Percentiles rank a stretch among this genome's conserved stretches.
Conservation (phyloP, 2,888 invertebrate species). For the Elegia similella region DNA sequence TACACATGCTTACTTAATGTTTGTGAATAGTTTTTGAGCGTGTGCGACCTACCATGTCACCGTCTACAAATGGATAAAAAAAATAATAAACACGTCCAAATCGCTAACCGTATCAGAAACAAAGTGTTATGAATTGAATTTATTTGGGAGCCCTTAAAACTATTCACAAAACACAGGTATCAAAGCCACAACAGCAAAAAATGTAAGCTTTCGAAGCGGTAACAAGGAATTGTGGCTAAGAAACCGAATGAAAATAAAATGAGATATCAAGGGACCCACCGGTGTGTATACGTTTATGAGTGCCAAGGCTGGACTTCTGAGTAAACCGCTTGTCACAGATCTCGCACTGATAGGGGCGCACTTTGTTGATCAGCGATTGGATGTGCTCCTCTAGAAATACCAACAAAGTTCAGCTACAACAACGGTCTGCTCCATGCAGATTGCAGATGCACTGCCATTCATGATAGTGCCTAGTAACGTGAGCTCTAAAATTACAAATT, state of each 20-base stretch:
- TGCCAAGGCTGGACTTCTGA: conserved; percentile 91
- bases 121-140: conserved; percentile 47
- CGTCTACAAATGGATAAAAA: conserved; percentile 1
- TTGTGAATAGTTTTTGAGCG: conserved; percentile 83
- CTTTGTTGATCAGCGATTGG: conserved; percentile 83
- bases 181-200: conserved; percentile 68
- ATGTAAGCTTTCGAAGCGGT: conserved; percentile 33
- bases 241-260: conserved; percentile 69
- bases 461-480: conserved; percentile 67
- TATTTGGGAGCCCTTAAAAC: conserved; percentile 77
- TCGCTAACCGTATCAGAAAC: conserved; percentile 47
- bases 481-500: conserved; percentile 67
- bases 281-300: conserved; percentile 90
- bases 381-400: conserved; percentile 83
- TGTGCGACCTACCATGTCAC: conserved; percentile 56
- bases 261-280: conserved; percentile 81
- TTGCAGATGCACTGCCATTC: conserved; percentile 41
- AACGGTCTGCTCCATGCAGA: conserved; percentile 53
- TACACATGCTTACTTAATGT: conserved; percentile 78
- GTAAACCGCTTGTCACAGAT: conserved; percentile 91
- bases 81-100: conserved; percentile 48
- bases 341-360: conserved; percentile 86
- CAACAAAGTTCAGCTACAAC: conserved; percentile 79
- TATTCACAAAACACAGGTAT: conserved; percentile 78
- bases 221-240: conserved; percentile 61